A percentile compares a stretch with the other conserved stretches of the same genome.
phyloP scores from a whole-genome alignment of 2,113 vertebrate species.

The Spilogale gracilis region DNA sequence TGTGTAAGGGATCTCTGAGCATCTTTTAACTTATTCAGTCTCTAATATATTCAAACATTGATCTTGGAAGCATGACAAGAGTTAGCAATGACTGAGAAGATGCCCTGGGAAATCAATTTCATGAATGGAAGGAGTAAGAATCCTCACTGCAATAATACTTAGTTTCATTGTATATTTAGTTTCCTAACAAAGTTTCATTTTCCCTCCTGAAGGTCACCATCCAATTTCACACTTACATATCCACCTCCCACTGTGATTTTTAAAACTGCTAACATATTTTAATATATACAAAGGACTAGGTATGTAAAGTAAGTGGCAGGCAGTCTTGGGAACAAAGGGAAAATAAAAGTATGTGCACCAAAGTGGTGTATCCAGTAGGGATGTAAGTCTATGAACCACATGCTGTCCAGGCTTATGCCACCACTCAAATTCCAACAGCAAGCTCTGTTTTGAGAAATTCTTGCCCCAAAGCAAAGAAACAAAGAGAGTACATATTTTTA shows the following conservation, averaged over 20 bases:
- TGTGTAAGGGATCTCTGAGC: constrained; percentile 61
- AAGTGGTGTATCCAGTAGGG: background rate
- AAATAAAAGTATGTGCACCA: background rate
- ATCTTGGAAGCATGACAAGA: constrained; percentile 28
- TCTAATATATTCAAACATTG: constrained; percentile 53
- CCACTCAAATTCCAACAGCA: background rate
- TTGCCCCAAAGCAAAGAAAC: background rate
- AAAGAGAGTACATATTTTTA: background rate
- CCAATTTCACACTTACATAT: background rate
- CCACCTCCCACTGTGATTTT: background rate
- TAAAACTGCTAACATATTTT: background rate
- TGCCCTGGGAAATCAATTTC: constrained; percentile 12
- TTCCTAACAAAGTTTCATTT: constrained; percentile 25
- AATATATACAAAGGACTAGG: background rate
- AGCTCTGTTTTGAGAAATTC: background rate
- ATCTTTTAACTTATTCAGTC: constrained; percentile 54
- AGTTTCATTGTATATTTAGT: constrained; percentile 17
- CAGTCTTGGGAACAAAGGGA: background rate
- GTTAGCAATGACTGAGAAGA: background rate
- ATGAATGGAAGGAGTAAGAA: background rate
- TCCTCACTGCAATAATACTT: background rate
- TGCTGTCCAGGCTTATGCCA: too few relatives aligned
- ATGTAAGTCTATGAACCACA: background rate
- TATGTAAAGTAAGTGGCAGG: background rate
- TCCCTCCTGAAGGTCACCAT: background rate